phyloP scores from a whole-genome alignment of 2,113 vertebrate genomes.

The Eclectus roratus region DNA sequence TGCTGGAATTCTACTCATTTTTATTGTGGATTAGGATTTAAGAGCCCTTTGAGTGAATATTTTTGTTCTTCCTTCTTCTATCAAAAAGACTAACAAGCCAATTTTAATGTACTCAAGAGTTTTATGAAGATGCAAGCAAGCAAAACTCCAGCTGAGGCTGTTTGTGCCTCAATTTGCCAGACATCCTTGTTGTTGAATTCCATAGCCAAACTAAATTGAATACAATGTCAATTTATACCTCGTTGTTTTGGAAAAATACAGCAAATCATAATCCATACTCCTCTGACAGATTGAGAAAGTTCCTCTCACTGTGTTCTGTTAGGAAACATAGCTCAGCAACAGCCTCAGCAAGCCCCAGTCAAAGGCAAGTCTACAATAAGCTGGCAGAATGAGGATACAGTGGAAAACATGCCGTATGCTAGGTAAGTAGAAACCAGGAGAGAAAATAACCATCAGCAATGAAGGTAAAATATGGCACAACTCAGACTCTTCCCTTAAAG shows the following conservation, averaged over 20 bases:
- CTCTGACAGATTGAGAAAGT: background rate
- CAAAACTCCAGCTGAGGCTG: background rate
- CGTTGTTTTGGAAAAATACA: background rate
- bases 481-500: background rate
- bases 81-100: background rate
- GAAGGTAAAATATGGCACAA: background rate
- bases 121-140: background rate
- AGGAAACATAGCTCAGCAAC: background rate
- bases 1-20: background rate
- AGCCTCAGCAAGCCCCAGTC: background rate
- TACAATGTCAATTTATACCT: background rate
- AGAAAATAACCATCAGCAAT: background rate
- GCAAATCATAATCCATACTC: background rate
- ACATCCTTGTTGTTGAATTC: background rate
- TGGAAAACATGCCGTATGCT: background rate
- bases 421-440: background rate
- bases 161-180: background rate
- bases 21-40: background rate
- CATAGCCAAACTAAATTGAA: background rate
- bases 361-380: background rate
- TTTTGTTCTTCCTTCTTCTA: background rate
- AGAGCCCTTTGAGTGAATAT: background rate
- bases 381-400: background rate
- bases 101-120: background rate
- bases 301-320: background rate